A percentile compares a stretch with the other conserved stretches of the same genome.
These are phyloP conservation scores for Andinoacara biseriatus DNA, from an alignment of 2,113 vertebrate genomes.

Conservation along the genomic window DNA sequence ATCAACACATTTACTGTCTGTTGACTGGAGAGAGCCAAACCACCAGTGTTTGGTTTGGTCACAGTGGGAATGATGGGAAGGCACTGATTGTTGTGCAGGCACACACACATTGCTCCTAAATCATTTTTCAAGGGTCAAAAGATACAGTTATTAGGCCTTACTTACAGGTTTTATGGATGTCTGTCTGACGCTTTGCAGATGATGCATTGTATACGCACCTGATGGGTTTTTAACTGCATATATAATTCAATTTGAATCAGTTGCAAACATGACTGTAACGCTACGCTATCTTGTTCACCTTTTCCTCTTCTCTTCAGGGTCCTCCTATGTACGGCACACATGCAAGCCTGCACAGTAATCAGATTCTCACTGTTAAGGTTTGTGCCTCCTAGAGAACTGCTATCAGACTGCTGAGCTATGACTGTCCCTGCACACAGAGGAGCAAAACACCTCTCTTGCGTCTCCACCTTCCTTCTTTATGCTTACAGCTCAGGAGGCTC, in stretches of 20 bases:
- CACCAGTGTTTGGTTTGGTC: slow-evolving; percentile 55
- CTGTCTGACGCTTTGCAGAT: slow-evolving; percentile 14
- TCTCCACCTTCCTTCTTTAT: not conserved
- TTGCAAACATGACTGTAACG: not conserved
- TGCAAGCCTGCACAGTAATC: slow-evolving; percentile 83
- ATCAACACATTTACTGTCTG: slow-evolving; percentile 53
- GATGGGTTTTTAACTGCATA: not conserved
- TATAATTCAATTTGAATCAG: not conserved
- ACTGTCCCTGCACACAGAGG: slow-evolving; percentile 18
- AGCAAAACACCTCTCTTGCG: not conserved
- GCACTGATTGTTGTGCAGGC: not conserved
- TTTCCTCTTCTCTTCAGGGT: slow-evolving; percentile 69
- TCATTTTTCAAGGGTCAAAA: slow-evolving; percentile 13
- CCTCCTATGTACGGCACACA: slow-evolving; percentile 69
- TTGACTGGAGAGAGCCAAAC: slow-evolving; percentile 41
- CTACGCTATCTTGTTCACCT: slow-evolving; percentile 16
- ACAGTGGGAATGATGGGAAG: slow-evolving; percentile 20
- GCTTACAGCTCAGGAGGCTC: not conserved
- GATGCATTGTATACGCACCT: not conserved
- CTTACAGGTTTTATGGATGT: not conserved
- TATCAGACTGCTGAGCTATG: slow-evolving; percentile 44
- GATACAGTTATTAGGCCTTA: not conserved
- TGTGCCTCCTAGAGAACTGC: slow-evolving; percentile 62
- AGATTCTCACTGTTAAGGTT: slow-evolving; percentile 84
- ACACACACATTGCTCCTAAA: not conserved